Evolutionary conservation across 1,140 invertebrate species (phyloP), one percentile per base, ranked within the genome.

Genomic region (Heliothis subflexa): DNA sequence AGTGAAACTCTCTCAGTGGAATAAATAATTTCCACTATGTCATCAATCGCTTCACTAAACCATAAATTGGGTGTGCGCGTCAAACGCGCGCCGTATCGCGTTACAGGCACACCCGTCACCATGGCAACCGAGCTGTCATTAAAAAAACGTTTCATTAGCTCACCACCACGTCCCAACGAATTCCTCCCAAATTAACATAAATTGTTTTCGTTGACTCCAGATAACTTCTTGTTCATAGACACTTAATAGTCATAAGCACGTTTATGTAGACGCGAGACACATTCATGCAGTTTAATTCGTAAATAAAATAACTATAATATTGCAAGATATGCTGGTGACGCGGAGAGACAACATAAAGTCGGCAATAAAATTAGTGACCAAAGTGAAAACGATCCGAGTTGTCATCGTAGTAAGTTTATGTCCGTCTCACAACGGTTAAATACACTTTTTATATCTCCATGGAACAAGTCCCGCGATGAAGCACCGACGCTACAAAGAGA

Each of bases 1-100:
- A 84, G 78, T 83, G 83, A 83, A 83, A 83, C 76, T 81, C 78
- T 77, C 74, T 55, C 76, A 79, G 78, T 85, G 83, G 89, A 85
- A 93, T 93, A 93, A 93, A 92, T 92, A 93, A 91, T 92, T 86
- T 90, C 73, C 80, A 86, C 80, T 82, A 84, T 85, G 84, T 89
- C 89, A 94, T 94, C 90, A 93, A 94, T 94, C 91, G 87, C 82
- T 78, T 83, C 80, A 83, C 79, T 83, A 81, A 74, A 79, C 79
- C 78, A 88, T 93, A 93, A 92, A 93, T 93, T 90, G 89, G 79
- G 79, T 72, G 84, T 78, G 83, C 72, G 84, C 85, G 86, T 90
- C 86, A 90, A 88, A 89, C 85, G 16, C 81, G 83, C 78, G 74
- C 62, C 71, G 81, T 90, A 89, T 94, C 90, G 85, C 76, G 82